These are phyloP conservation scores for Scleropages formosus DNA, from an alignment of 2,797 vertebrate species.

Conservation along the genomic window DNA sequence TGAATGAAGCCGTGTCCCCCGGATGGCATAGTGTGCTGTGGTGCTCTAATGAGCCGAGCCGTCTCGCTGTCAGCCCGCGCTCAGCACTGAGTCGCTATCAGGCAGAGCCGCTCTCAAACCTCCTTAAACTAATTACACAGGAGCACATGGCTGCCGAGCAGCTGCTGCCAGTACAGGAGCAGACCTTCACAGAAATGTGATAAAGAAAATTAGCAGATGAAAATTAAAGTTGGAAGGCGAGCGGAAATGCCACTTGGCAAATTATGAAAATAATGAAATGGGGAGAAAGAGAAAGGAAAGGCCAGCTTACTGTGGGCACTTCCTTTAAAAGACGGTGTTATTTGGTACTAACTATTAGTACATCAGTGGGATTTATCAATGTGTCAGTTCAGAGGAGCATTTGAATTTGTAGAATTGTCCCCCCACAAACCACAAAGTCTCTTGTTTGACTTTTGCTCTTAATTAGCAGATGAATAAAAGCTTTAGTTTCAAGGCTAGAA, in stretches of 20 bases:
- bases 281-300: no score
- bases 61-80: not conserved
- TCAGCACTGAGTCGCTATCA: not conserved
- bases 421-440: not conserved
- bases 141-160: not conserved
- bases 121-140: not conserved
- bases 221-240: not conserved
- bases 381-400: not conserved
- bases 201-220: not conserved
- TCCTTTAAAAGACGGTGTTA: no score
- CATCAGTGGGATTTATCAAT: no score
- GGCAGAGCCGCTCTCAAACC: not conserved
- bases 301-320: no score
- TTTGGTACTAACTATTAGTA: no score
- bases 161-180: not conserved
- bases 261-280: not conserved
- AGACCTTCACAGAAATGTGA: not conserved
- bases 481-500: no score
- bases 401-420: not conserved
- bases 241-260: not conserved
- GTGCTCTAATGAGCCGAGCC: constrained; percentile 17
- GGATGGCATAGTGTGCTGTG: no score
- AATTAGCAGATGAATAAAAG: not conserved
- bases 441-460: not conserved
- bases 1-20: no score